A percentile compares a stretch with the other conserved stretches of the same genome.
Conservation (phyloP, 2,113 vertebrate species). For the Theristicus caerulescens region DNA sequence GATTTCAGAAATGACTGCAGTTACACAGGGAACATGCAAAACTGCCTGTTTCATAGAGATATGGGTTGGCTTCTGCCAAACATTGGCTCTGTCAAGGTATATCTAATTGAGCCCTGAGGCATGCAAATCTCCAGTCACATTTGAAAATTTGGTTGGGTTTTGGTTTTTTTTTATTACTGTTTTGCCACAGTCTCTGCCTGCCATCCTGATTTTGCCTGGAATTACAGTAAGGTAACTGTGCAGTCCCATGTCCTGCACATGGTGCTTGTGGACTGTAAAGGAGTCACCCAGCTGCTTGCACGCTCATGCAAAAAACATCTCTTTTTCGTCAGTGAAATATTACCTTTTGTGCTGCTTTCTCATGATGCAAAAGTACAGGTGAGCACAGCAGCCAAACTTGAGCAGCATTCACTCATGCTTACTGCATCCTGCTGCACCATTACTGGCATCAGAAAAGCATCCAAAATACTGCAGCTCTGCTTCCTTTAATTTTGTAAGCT, state of each 20-base stretch:
- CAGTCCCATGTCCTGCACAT: neutral
- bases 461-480: neutral
- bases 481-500: neutral
- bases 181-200: neutral
- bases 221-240: neutral
- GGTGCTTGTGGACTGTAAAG: neutral
- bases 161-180: neutral
- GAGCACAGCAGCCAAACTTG: neutral
- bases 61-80: neutral
- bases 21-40: neutral
- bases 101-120: neutral
- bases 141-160: neutral
- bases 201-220: neutral
- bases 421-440: neutral
- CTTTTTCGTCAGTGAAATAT: neutral
- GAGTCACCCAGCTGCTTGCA: neutral
- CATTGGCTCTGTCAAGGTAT: neutral
- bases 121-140: neutral
- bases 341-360: neutral
- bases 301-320: neutral
- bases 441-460: neutral
- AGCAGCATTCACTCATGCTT: neutral
- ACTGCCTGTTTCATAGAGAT: neutral
- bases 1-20: neutral
- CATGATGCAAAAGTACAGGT: neutral